phyloP scores from a whole-genome alignment of 2,797 vertebrate species.

The Ctenopoma kingsleyae region DNA sequence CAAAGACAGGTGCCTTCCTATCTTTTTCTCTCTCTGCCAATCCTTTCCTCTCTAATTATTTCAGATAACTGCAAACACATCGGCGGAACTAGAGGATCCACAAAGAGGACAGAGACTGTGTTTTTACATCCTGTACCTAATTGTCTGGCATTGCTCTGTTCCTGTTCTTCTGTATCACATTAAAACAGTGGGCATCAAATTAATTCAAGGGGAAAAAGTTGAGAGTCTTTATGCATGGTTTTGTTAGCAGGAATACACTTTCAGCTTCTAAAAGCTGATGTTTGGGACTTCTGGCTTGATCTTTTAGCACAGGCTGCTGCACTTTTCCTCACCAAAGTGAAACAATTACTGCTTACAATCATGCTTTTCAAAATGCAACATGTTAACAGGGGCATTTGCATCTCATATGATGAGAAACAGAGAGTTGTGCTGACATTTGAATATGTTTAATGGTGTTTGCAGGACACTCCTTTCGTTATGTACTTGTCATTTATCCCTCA shows the following conservation, averaged over 20 bases:
- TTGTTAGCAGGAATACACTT: not conserved
- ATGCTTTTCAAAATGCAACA: not conserved
- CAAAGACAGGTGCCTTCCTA: conserved; percentile 50
- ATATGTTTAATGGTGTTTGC: conserved; percentile 32
- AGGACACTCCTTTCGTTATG: conserved; percentile 54
- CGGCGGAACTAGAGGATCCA: conserved; percentile 47
- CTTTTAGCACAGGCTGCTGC: not conserved
- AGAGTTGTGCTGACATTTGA: not conserved
- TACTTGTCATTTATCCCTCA: conserved; percentile 55
- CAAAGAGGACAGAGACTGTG: conserved; percentile 38
- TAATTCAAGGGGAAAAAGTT: not conserved
- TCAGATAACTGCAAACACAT: conserved; percentile 70
- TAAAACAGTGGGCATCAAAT: conserved; percentile 33
- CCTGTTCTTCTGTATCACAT: conserved; percentile 31
- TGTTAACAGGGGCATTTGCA: not conserved
- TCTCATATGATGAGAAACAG: conserved; percentile 7
- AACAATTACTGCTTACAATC: not conserved
- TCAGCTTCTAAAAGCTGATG: not conserved
- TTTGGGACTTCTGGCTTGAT: not conserved
- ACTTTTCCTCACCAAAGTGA: not conserved
- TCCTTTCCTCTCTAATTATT: conserved; percentile 73
- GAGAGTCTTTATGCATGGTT: not conserved
- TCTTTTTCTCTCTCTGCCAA: conserved; percentile 32
- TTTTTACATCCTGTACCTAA: conserved; percentile 65
- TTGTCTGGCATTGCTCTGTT: conserved; percentile 37